Evolutionary conservation across 37 sponge, comb jelly and placozoan species (phyloP).

Genomic region (Oopsacas minuta): DNA sequence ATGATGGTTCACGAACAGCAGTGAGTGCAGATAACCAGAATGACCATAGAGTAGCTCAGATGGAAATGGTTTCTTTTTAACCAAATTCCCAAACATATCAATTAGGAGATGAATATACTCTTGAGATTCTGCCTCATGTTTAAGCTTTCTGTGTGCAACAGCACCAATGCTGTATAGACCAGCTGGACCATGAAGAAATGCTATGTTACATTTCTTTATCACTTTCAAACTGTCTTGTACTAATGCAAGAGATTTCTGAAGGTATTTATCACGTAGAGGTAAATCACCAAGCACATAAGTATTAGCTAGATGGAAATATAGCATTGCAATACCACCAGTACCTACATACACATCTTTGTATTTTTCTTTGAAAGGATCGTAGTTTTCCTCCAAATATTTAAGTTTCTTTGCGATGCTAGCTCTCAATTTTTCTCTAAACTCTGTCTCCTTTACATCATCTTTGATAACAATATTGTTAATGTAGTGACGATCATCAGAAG

Average conservation of each 20-base stretch:
- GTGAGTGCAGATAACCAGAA: slow-evolving; percentile 68
- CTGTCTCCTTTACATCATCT: neutral
- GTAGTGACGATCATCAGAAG: neutral
- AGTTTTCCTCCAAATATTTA: neutral
- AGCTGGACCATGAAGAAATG: slow-evolving; percentile 80
- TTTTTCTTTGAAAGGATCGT: neutral
- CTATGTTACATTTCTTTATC: slow-evolving; percentile 26
- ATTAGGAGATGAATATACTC: slow-evolving; percentile 23
- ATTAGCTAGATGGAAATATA: slow-evolving; percentile 52
- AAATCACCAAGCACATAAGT: slow-evolving; percentile 23
- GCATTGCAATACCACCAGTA: slow-evolving; percentile 49
- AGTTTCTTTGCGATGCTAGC: neutral
- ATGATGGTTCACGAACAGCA: slow-evolving; percentile 53
- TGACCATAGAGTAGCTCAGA: slow-evolving; percentile 79
- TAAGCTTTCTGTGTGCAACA: slow-evolving; percentile 36
- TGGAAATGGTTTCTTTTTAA: slow-evolving; percentile 27
- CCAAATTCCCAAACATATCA: slow-evolving; percentile 4
- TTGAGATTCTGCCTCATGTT: slow-evolving; percentile 20
- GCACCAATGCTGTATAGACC: slow-evolving; percentile 70
- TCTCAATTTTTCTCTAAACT: neutral
- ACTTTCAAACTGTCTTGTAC: slow-evolving; percentile 24
- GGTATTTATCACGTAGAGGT: neutral
- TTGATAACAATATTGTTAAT: neutral
- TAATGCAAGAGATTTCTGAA: slow-evolving; percentile 26
- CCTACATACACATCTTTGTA: neutral